Conservation (phyloP, 1,140 invertebrate genomes). For the Drosophila tani region DNA sequence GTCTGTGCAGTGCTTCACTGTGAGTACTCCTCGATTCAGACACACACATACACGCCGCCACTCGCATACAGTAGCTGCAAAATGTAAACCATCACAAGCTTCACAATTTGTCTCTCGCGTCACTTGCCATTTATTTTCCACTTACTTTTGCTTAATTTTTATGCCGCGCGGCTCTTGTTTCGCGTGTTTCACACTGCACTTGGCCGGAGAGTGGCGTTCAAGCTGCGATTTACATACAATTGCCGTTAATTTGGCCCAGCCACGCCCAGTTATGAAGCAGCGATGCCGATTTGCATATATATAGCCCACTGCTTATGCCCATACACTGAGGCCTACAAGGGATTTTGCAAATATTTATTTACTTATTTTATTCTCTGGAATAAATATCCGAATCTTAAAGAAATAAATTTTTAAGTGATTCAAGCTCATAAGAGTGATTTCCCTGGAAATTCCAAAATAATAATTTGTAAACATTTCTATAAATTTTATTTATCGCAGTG, state of each 20-base stretch:
- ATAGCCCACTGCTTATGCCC: constrained; percentile 2
- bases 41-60: constrained; percentile 13
- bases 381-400: neutral
- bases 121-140: constrained; percentile 30
- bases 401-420: neutral
- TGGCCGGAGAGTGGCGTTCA: constrained; percentile 47
- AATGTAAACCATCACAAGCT: constrained; percentile 41
- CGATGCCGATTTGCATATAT: constrained; percentile 10
- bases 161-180: constrained; percentile 26
- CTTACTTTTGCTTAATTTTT: constrained; percentile 41
- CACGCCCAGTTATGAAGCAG: constrained; percentile 21
- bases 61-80: constrained; percentile 56
- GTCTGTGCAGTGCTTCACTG: constrained; percentile 85
- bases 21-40: constrained; percentile 66
- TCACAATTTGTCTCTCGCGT: constrained; percentile 40
- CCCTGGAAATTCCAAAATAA: too few relatives aligned
- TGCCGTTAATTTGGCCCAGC: constrained; percentile 67
- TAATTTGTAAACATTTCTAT: too few relatives aligned
- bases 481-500: neutral
- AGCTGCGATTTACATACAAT: constrained; percentile 72
- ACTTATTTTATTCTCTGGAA: too few relatives aligned
- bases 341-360: neutral
- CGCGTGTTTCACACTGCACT: constrained; percentile 60
- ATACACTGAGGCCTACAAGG: constrained; percentile 12
- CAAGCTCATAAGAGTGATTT: too few relatives aligned